Base-by-base conservation (phyloP, 1,140 invertebrate genomes). In the Archivesica marissinica region DNA sequence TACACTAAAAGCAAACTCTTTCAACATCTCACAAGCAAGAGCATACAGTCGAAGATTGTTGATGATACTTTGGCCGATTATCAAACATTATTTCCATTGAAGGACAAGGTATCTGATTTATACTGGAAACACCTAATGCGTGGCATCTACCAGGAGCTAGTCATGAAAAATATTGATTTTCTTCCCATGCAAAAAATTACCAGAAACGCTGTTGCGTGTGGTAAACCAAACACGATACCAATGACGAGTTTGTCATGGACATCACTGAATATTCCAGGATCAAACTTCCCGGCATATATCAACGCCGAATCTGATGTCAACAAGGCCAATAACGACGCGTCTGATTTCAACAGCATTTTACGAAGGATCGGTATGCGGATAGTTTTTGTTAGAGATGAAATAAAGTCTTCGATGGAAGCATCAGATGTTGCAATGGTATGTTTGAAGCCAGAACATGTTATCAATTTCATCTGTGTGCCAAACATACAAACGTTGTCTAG, bases 71-170 rank as follows among this genome's bases (percentile, higher is more conserved):
- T 72, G 41, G 1, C 1, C 1, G 33, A 41, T 30, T 72, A 47
- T 50, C 25, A 28, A 3, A 20, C 44, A 1, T 23, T 72, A 9
- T 72, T 72, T 33, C 68, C 68, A 33, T n/a, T 28, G 0, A 30
- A 2, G 15, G 41, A 30, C 3, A 4, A 44, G 7, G 25, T 44
- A 4, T 7, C 25, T 3, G 41, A 72, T 33, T 7, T 4, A 3
- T 72, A 72, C 68, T 72, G 68, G 68, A 72, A 50, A 50, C 23
- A 47, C 11, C 28, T 72, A 17, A 2, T 33, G 41, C 1, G 25
- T 33, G 25, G 7, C 25, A 15, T 72, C 3, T 72, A 72, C 28
- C 3, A 50, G n/a, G 6, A 23, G 13, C 35, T 72, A 33, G 68
- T 72, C 0, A 33, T 2, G 33, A 20, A 33, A 23, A 11, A 50